phyloP scores from a whole-genome alignment of 2,888 invertebrate species.

The Eupithecia vulgata region DNA sequence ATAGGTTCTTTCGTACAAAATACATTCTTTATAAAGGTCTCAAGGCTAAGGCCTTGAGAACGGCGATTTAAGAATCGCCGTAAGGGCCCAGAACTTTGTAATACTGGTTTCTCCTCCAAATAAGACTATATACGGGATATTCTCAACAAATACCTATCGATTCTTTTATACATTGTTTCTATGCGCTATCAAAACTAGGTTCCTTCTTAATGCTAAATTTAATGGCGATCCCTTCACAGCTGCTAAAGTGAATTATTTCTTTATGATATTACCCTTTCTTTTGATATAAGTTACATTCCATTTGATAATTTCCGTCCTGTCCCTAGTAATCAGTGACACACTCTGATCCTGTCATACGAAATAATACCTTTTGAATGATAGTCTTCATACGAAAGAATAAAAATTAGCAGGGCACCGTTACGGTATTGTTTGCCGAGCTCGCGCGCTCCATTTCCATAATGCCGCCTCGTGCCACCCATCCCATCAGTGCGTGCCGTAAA shows the following conservation, averaged over 20 bases:
- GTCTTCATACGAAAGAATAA: conserved; percentile 63
- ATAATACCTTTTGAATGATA: conserved; percentile 44
- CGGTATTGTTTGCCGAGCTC: conserved; percentile 72
- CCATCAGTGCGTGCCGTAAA: conserved; percentile 50
- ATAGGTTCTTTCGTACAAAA: background rate
- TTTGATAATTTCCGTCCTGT: conserved; percentile 3
- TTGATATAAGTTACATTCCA: conserved; percentile 3
- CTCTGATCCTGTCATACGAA: conserved; percentile 4
- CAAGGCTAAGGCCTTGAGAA: too few species aligned
- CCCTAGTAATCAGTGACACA: conserved; percentile 7
- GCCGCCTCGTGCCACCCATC: conserved; percentile 57
- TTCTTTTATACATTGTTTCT: too few species aligned
- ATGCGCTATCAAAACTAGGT: too few species aligned
- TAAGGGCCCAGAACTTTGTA: background rate
- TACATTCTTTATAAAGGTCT: background rate
- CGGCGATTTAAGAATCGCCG: too few species aligned
- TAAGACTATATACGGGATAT: background rate
- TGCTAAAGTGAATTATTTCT: background rate
- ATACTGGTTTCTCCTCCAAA: background rate
- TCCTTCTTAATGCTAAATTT: too few species aligned
- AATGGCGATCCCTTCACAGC: too few species aligned
- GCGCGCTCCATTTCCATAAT: conserved; percentile 77
- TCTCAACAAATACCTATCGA: too few species aligned
- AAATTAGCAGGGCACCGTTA: conserved; percentile 72
- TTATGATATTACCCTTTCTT: background rate